Conservation (phyloP, 2,888 invertebrate species). For the Leucophora obtusa region DNA sequence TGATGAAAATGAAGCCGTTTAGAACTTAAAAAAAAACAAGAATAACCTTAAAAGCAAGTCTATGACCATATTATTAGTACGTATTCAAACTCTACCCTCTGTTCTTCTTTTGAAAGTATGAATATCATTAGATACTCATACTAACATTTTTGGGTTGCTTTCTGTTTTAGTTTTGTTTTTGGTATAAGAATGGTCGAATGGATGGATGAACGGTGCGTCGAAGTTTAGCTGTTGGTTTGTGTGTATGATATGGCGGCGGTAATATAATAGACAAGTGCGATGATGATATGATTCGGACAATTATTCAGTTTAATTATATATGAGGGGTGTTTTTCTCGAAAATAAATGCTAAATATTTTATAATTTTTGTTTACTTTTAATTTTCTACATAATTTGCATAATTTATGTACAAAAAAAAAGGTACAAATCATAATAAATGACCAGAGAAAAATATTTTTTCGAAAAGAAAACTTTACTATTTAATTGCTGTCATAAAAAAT, state of each 20-base stretch:
- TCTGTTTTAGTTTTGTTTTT: neutral
- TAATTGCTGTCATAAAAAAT: conserved; percentile 12
- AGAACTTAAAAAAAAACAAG: conserved; percentile 1
- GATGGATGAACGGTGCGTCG: neutral
- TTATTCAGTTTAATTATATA: conserved; percentile 44
- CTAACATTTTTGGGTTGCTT: conserved; percentile 25
- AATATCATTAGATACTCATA: conserved; percentile 30
- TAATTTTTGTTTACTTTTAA: conserved; percentile 50
- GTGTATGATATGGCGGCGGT: conserved; percentile 38
- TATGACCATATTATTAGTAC: conserved; percentile 37
- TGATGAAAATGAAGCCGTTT: conserved; percentile 61
- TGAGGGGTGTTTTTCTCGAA: neutral
- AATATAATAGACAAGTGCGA: conserved; percentile 59
- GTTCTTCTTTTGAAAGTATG: neutral
- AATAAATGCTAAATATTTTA: conserved; percentile 21
- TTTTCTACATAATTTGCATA: conserved; percentile 57
- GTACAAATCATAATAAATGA: conserved; percentile 26
- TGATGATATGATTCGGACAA: conserved; percentile 54
- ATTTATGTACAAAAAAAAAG: conserved; percentile 13
- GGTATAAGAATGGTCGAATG: conserved; percentile 21
- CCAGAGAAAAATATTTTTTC: neutral
- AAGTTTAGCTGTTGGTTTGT: neutral
- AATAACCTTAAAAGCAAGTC: conserved; percentile 25
- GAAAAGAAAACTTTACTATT: neutral
- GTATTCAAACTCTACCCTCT: conserved; percentile 15